Percentiles rank a stretch among this genome's conserved stretches.
phyloP scores from a whole-genome alignment of 2,797 vertebrate genomes.

The Lateolabrax maculatus region DNA sequence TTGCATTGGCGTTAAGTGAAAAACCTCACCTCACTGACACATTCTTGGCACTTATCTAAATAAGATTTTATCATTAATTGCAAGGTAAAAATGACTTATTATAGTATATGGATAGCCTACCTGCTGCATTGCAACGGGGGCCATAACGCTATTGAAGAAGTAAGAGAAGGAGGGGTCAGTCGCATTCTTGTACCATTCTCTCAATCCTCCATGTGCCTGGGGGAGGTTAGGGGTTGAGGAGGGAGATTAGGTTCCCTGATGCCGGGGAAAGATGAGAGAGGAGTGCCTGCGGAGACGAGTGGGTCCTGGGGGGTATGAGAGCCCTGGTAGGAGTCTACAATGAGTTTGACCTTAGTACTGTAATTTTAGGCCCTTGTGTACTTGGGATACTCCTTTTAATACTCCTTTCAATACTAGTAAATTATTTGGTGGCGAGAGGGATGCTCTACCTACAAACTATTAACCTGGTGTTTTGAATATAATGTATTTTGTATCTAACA shows the following conservation, averaged over 20 bases:
- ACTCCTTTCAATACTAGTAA: neutral
- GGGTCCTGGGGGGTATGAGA: conserved; percentile 56
- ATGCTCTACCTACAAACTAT: neutral
- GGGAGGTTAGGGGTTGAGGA: conserved; percentile 74
- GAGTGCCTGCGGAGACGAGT: conserved; percentile 54
- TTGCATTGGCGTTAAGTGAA: neutral
- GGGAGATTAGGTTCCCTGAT: conserved; percentile 80
- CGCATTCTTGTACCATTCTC: conserved; percentile 79
- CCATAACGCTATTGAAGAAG: conserved; percentile 40
- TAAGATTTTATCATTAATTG: conserved; percentile 29
- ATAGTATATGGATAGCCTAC: conserved; percentile 19
- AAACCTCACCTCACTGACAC: conserved; percentile 21
- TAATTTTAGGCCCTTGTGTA: conserved; percentile 25
- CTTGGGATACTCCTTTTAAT: neutral
- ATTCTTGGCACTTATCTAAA: conserved; percentile 37
- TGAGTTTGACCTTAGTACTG: conserved; percentile 58
- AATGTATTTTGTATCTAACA: neutral
- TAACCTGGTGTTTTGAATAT: neutral
- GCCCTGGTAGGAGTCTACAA: conserved; percentile 30
- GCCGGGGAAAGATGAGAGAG: conserved; percentile 76
- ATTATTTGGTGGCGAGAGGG: neutral
- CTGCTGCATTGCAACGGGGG: conserved; percentile 20
- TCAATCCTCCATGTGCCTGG: conserved; percentile 68
- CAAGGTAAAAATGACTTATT: conserved; percentile 26
- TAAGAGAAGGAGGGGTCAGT: conserved; percentile 50